Base-by-base conservation (phyloP, 2,113 vertebrate genomes). In the Xenopus laevis region DNA sequence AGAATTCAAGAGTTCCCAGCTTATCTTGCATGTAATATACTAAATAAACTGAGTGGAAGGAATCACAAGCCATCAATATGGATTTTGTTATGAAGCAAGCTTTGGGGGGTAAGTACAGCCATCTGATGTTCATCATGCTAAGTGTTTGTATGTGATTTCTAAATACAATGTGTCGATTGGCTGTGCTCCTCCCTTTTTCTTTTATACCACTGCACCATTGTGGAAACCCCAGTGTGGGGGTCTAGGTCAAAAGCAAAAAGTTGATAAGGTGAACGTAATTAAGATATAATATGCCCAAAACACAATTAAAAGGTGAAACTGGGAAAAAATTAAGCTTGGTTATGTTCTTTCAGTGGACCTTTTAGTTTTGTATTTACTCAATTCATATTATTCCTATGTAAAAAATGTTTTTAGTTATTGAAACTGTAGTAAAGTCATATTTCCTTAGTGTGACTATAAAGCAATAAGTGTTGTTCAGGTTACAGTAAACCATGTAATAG, bases 41-140 rank as follows among this genome's bases (percentile, higher is more conserved):
- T 88, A 79, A 78, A 69, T 77, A 70, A 79, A 33, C 75, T 84
- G 79, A 82, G 87, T 84, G 84, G 83, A 81, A 82, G 87, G 89
- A 88, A 86, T 85, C 83, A 86, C 83, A 91, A 93, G 91, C 85
- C 89, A 89, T 92, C 86, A 79, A 55, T 84, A 97, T 97, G 95
- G 94, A 96, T 91, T 97, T 97, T 87, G 93, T 97, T 79, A 97
- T 97, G 95, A 97, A 97, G 79, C 95, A 97, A 90, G 95, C 95
- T 63, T 79, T 97, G 78, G 95, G 95, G 91, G 95, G 95, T 97
- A 90, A 93, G 94, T 88, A 58, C 1, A 0, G 13, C 2, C 46
- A 68, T 76, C n/a, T 55, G 66, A 18, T 68, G 17, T 70, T 62
- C 46, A 55, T 18, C 57, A 64, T 77, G 15, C 11, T 12, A 50